These are phyloP conservation scores for Lycophotia porphyrea DNA, from an alignment of 2,888 invertebrate species.

Conservation along the genomic window DNA sequence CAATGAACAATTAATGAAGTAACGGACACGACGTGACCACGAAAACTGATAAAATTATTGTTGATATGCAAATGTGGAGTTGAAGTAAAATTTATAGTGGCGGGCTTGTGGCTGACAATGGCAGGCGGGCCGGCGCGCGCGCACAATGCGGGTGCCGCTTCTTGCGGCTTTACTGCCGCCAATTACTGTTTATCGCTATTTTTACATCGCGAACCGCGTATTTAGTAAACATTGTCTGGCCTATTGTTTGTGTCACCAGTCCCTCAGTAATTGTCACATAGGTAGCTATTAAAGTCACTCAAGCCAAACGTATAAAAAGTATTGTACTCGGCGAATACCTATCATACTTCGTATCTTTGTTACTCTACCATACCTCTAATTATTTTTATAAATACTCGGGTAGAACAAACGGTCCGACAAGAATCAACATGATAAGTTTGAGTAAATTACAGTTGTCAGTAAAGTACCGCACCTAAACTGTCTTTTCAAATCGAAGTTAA, in stretches of 20 bases:
- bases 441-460: conserved; percentile 81
- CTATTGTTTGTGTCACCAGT: conserved; percentile 47
- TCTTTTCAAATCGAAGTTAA: conserved; percentile 77
- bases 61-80: conserved; percentile 80
- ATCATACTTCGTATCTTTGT: conserved; percentile 2
- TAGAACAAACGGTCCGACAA: conserved; percentile 68
- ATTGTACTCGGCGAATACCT: neutral
- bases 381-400: conserved; percentile 49
- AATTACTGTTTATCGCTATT: conserved; percentile 77
- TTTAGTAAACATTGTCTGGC: conserved; percentile 74
- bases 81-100: conserved; percentile 76
- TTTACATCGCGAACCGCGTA: conserved; percentile 70
- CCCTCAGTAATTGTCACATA: conserved; percentile 7
- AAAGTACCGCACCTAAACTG: conserved; percentile 71
- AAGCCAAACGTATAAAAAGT: neutral
- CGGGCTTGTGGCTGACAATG: conserved; percentile 72
- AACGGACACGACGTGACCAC: conserved; percentile 70
- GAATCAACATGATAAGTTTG: conserved; percentile 79
- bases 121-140: conserved; percentile 63
- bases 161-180: conserved; percentile 73
- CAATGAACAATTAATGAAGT: conserved; percentile 67
- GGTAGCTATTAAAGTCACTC: conserved; percentile 8
- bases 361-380: conserved; percentile 25
- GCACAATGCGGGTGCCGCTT: conserved; percentile 81
- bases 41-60: conserved; percentile 75